Conservation (phyloP, 2,888 invertebrate genomes). For the Hipparchia sbordonii region DNA sequence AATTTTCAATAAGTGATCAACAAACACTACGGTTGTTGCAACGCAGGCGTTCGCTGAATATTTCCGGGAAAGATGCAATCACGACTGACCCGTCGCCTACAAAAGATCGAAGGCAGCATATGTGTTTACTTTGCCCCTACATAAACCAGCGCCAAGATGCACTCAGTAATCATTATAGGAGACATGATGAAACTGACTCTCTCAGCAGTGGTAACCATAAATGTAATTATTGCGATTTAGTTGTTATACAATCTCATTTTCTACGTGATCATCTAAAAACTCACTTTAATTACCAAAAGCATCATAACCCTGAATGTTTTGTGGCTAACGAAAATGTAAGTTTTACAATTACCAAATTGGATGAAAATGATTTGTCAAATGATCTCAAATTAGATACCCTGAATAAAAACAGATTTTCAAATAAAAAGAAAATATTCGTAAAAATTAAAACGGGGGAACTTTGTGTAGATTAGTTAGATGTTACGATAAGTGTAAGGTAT, state of each 20-base stretch:
- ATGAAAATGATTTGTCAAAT: constrained; percentile 61
- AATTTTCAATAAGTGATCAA: constrained; percentile 84
- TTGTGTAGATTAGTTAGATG: constrained; percentile 42
- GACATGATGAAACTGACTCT: constrained; percentile 85
- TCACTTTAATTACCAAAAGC: constrained; percentile 86
- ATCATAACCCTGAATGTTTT: constrained; percentile 82
- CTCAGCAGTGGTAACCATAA: constrained; percentile 83
- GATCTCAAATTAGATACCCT: constrained; percentile 71
- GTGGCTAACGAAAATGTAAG: constrained; percentile 84
- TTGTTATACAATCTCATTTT: constrained; percentile 88
- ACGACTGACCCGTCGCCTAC: constrained; percentile 66
- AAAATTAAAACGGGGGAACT: constrained; percentile 72
- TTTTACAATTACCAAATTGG: constrained; percentile 78
- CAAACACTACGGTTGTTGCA: constrained; percentile 84
- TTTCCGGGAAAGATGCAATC: constrained; percentile 61
- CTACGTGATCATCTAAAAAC: constrained; percentile 90
- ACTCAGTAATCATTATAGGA: constrained; percentile 88
- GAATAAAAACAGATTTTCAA: constrained; percentile 52
- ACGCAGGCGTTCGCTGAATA: constrained; percentile 74
- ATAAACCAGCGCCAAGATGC: constrained; percentile 88
- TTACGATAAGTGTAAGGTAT: constrained; percentile 7
- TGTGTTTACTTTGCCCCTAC: constrained; percentile 92
- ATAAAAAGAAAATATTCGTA: constrained; percentile 70
- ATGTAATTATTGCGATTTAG: constrained; percentile 93
- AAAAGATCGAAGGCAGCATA: constrained; percentile 85